Conservation (phyloP, 1,140 invertebrate species). For the Anadara kagoshimensis region DNA sequence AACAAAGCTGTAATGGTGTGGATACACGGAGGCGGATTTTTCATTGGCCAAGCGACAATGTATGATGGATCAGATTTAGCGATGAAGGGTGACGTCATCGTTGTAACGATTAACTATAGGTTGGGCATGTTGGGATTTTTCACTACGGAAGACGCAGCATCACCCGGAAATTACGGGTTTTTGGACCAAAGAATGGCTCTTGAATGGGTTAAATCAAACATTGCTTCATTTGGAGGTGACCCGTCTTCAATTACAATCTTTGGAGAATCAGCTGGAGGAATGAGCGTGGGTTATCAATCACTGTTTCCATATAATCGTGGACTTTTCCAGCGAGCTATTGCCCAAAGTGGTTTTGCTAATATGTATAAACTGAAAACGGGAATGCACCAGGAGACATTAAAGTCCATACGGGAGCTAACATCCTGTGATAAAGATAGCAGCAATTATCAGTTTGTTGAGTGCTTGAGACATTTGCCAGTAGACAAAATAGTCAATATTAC, state of each 20-base stretch:
- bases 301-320: conserved; percentile 5
- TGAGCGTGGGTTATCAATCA: conserved; percentile 88
- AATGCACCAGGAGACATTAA: too few species aligned
- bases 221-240: conserved; percentile 90
- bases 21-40: conserved; percentile 96
- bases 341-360: conserved; percentile 25
- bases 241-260: conserved; percentile 95
- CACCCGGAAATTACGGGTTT: conserved; percentile 65
- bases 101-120: conserved; percentile 84
- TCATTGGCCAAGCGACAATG: conserved; percentile 88
- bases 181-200: conserved; percentile 90
- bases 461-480: too few species aligned
- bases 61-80: conserved; percentile 88
- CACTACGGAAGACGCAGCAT: background rate
- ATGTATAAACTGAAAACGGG: too few species aligned
- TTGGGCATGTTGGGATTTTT: conserved; percentile 91
- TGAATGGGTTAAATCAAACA: conserved; percentile 87
- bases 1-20: conserved; percentile 89
- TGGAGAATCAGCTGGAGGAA: conserved; percentile 94
- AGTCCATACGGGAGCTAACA: too few species aligned
- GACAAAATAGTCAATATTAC: too few species aligned
- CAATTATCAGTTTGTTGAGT: too few species aligned
- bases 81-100: conserved; percentile 83
- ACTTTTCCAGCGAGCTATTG: conserved; percentile 35
- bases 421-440: too few species aligned